Base-by-base conservation (phyloP, 1,140 invertebrate species). In the Solenopsis fugax region DNA sequence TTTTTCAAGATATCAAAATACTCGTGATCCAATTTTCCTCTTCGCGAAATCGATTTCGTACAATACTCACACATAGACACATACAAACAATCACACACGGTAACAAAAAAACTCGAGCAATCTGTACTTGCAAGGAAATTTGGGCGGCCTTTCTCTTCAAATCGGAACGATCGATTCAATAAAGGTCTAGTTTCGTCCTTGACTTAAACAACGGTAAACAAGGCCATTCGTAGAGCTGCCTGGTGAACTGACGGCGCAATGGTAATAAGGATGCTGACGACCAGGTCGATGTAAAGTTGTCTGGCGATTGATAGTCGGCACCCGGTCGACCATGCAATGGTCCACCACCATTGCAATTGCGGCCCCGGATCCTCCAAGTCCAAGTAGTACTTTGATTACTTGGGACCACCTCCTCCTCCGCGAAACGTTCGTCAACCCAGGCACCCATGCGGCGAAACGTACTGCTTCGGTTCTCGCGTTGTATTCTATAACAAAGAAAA, bases 391-490 rank as follows among this genome's bases (percentile, higher is more conserved):
- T 88, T 82, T 86, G 90, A 82, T 88, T 82, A 81, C 78, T 92
- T 86, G 91, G 90, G 86, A 91, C 91, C 92, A 85, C 93, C 93
- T 87, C 94, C 94, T 93, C 93, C 93, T 91, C 93, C 92, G 87
- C 93, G 86, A 92, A 93, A 93, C 94, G 92, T 93, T 93, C 91
- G 91, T 94, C 91, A 94, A 94, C 93, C 94, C 94, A 95, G 95
- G 95, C 94, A 95, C 94, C 95, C 94, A 95, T 95, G 91, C 94
- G 94, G 94, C 93, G 94, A 94, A 94, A 90, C 91, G 84, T 94
- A 82, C 92, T 92, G 91, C 81, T 91, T 93, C 93, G 89, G 87
- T 89, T 94, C 89, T 87, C 88, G 90, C 88, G 87, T 91, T 93
- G 91, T 92, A 92, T 90, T 93, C 94, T 95, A 80, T 0, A 13